Evolutionary conservation across 2,797 vertebrate species (phyloP).

Genomic region (Smutsia temminckii): DNA sequence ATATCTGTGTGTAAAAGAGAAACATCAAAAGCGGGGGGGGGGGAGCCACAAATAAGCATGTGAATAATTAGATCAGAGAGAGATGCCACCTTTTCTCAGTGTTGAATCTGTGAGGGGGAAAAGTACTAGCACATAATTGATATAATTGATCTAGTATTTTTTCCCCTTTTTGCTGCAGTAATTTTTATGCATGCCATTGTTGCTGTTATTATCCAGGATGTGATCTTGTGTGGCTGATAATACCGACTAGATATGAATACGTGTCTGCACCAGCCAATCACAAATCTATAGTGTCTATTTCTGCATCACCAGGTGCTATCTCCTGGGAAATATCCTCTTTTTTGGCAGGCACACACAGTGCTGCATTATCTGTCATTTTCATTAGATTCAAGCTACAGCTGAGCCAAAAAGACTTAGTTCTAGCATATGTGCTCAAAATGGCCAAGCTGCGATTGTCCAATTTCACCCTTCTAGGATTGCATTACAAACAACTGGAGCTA

Average conservation of each 20-base stretch:
- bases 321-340: slow-evolving; percentile 89
- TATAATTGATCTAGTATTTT: slow-evolving; percentile 92
- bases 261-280: slow-evolving; percentile 90
- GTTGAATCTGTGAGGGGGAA: slow-evolving; percentile 86
- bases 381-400: slow-evolving; percentile 88
- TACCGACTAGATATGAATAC: slow-evolving; percentile 88
- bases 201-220: slow-evolving; percentile 89
- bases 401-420: slow-evolving; percentile 87
- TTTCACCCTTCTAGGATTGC: slow-evolving; percentile 83
- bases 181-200: slow-evolving; percentile 91
- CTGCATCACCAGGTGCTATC: slow-evolving; percentile 89
- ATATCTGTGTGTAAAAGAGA: slow-evolving; percentile 71
- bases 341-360: slow-evolving; percentile 88
- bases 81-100: slow-evolving; percentile 86
- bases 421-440: slow-evolving; percentile 87
- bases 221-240: slow-evolving; percentile 92
- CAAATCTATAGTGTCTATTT: slow-evolving; percentile 88
- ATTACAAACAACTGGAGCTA: slow-evolving; percentile 77
- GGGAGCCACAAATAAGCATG: slow-evolving; percentile 76
- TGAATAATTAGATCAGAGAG: slow-evolving; percentile 93
- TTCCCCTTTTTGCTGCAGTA: slow-evolving; percentile 89
- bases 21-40: slow-evolving; percentile 43
- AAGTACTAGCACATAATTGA: slow-evolving; percentile 94
- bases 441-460: slow-evolving; percentile 85
- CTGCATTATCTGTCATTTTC: slow-evolving; percentile 90